These are phyloP conservation scores for Lagopus muta DNA, from an alignment of 2,113 vertebrate genomes.

Conservation along the genomic window DNA sequence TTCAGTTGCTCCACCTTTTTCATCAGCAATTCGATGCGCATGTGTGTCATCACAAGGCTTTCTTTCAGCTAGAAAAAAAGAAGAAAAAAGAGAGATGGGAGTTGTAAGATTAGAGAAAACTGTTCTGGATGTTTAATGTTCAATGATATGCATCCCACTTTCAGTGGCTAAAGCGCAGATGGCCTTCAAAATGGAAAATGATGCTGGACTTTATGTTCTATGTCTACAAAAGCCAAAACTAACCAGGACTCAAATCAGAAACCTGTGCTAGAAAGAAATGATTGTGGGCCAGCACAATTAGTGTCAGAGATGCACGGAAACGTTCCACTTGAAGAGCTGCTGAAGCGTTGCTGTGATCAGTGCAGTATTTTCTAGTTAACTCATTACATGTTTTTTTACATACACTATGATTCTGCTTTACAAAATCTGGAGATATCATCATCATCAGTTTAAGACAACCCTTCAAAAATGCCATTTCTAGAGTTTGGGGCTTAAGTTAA, in stretches of 20 bases:
- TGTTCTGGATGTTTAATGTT: background rate
- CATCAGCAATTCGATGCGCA: conserved; percentile 18
- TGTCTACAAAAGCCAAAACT: background rate
- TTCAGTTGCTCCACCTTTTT: conserved; percentile 37
- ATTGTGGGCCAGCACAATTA: background rate
- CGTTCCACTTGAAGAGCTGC: background rate
- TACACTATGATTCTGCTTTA: background rate
- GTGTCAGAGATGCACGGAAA: background rate
- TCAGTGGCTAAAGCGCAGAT: background rate
- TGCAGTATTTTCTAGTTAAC: background rate
- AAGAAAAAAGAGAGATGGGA: background rate
- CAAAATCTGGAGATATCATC: background rate
- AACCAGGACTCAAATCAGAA: background rate
- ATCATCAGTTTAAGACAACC: background rate
- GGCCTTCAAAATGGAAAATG: background rate
- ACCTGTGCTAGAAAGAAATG: background rate
- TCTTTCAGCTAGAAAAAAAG: conserved; percentile 71
- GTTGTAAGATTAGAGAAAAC: background rate
- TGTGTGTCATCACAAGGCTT: conserved; percentile 36
- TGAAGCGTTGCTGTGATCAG: background rate
- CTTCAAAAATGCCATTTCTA: background rate
- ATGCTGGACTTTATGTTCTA: background rate
- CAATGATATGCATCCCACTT: background rate
- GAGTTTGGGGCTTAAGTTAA: background rate
- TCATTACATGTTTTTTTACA: background rate